A percentile compares a stretch with the other conserved stretches of the same genome.
These are phyloP conservation scores for Corythucha ciliata DNA, from an alignment of 2,888 invertebrate genomes.

Conservation along the genomic window DNA sequence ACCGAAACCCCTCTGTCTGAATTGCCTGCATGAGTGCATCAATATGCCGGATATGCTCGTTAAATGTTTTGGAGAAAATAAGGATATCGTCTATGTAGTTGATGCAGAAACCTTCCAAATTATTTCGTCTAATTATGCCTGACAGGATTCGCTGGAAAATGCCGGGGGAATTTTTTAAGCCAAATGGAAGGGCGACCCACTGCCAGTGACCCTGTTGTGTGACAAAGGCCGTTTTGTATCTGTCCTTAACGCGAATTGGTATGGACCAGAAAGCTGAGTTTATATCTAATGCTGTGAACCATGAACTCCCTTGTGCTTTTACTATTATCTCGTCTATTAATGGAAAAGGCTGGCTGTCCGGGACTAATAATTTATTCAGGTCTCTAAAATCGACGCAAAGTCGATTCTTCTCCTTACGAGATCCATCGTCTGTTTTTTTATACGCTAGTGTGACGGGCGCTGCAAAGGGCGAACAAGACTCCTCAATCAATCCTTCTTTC, in stretches of 20 bases:
- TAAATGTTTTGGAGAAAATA: conserved; percentile 32
- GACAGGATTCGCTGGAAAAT: conserved; percentile 29
- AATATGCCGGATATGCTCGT: conserved; percentile 30
- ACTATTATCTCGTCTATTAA: conserved; percentile 23
- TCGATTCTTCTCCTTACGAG: conserved; percentile 7
- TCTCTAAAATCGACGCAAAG: conserved; percentile 21
- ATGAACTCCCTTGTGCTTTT: conserved; percentile 25
- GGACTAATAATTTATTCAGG: conserved; percentile 21
- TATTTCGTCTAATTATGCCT: conserved; percentile 28
- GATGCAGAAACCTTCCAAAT: conserved; percentile 26
- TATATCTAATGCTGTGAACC: conserved; percentile 28
- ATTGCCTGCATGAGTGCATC: conserved; percentile 22
- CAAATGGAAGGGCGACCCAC: conserved; percentile 32
- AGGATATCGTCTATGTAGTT: conserved; percentile 35
- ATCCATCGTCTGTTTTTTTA: conserved; percentile 4
- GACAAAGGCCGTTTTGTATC: conserved; percentile 33
- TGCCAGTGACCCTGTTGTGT: conserved; percentile 33
- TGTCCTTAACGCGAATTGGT: conserved; percentile 30
- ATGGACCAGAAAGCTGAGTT: conserved; percentile 30
- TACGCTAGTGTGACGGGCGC: conserved; percentile 13
- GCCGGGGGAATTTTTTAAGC: conserved; percentile 26
- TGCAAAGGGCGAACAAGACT: conserved; percentile 9
- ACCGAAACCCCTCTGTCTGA: conserved; percentile 17
- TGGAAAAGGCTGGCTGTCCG: conserved; percentile 26
- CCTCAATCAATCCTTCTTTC: conserved; percentile 11